Evolutionary conservation across 37 sponge, comb jelly and placozoan genomes (phyloP), one percentile per base, ranked within the genome.

Genomic region (Beroe ovata): DNA sequence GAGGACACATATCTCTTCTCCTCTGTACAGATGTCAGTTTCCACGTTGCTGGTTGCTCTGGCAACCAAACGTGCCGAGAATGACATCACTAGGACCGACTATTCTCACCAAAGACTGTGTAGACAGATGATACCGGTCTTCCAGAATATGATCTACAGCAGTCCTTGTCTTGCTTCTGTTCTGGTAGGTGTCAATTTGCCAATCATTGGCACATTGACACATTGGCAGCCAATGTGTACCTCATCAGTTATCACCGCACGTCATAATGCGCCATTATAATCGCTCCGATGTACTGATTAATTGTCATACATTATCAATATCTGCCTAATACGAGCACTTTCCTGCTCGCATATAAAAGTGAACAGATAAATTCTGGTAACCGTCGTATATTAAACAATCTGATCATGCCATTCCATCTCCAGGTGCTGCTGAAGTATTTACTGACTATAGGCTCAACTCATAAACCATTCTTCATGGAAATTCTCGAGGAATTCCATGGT

Each of bases 81-180:
- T 29, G 84, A 77, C 54, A 42, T 77, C 28, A 77, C 84, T 3
- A 33, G 84, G 38, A 77, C 84, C 18, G 54, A 77, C 11, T 77
- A 77, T 54, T 38, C 84, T 42, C 84, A 77, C 28, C 84, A 77
- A 36, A 11, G 84, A 4, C 84, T 77, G n/a, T 77, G 84, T 23
- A 77, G 84, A 40, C 84, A 77, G 54, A 39, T 77, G 0, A 77
- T 77, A 20, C 84, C 84, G 19, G 47, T 40, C 38, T 40, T 77
- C 23, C 84, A 77, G 28, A 42, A 42, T 25, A 77, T 77, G 28
- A n/a, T 77, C 28, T 77, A 77, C 47, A 77, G 25, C 84, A 77
- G 84, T 77, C 84, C 84, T 16, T 77, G 84, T 77, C 84, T 77
- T 38, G 84, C 84, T 77, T 42, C 84, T 40, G 84, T 77, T 1